Evolutionary conservation across 2,113 vertebrate species (phyloP), one percentile per base, ranked within the genome.

Genomic region (Brevimyrus niger): DNA sequence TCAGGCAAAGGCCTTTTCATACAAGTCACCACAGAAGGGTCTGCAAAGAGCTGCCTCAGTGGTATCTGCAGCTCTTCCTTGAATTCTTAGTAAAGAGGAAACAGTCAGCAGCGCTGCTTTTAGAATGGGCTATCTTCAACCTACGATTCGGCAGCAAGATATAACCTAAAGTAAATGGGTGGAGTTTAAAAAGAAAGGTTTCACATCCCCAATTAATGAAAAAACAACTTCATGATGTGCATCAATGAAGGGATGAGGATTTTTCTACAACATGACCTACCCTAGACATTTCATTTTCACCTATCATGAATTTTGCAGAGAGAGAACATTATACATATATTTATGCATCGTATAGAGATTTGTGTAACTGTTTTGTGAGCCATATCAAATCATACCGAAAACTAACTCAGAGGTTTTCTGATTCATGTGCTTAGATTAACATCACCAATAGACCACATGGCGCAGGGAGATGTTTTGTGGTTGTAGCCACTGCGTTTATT

Each of bases 61-160:
- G 7, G n/a, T 35, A 87, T 19, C 15, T 38, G 19, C 85, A 55
- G 23, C 53, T 87, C 85, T 51, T 87, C 50, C 31, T 87, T 50
- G 15, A 9, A 53, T 87, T 87, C 85, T 87, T 6, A 55, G 85
- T 87, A 87, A 87, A 87, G 48, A 55, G 85, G 85, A 87, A 87
- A 87, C 27, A 55, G 85, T 53, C 85, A 87, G 85, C 50, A 53
- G 27, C 55, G 50, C 13, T 51, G 85, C 50, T 87, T 87, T 31
- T 51, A 51, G 47, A 87, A 87, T 19, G 8, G 50, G 83, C 21
- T 17, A 19, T 47, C 50, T 21, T 87, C 85, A 19, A 11, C 85
- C 7, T 87, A n/a, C 3, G 47, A 53, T 53, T 55, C 6, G 10
- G 27, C 27, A 55, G n/a, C n/a, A 51, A 87, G 85, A 87, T 87